These are phyloP conservation scores for Peromyscus eremicus DNA, from an alignment of 2,797 vertebrate species.

Conservation along the genomic window DNA sequence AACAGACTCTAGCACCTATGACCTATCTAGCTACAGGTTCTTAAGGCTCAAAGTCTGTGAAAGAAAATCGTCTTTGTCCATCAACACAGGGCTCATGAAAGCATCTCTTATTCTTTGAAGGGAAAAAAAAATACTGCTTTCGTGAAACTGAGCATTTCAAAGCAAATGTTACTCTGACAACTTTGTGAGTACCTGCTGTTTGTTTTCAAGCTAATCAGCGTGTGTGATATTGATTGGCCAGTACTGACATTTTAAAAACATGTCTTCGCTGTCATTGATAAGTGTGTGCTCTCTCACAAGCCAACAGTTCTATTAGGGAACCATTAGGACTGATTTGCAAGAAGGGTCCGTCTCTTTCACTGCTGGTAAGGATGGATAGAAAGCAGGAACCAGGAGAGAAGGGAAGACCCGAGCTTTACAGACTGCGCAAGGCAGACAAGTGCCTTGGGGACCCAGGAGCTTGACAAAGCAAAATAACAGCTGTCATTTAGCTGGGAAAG, in stretches of 20 bases:
- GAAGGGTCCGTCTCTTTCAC: not conserved
- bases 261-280: slow-evolving; percentile 5
- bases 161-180: not conserved
- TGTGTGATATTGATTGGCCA: not conserved
- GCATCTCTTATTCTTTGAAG: slow-evolving; percentile 11
- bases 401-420: not conserved
- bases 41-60: slow-evolving; percentile 58
- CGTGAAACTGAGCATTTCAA: not conserved
- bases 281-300: slow-evolving; percentile 41
- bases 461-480: not conserved
- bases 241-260: slow-evolving; percentile 40
- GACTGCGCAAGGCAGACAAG: slow-evolving; percentile 7
- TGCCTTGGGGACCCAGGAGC: not conserved
- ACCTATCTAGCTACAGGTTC: not conserved
- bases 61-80: slow-evolving; percentile 17
- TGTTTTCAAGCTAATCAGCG: slow-evolving; percentile 34
- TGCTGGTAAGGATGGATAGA: not conserved
- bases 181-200: slow-evolving; percentile 36
- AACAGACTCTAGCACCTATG: not conserved
- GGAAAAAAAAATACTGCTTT: not conserved
- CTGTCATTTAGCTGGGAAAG: slow-evolving; percentile 26
- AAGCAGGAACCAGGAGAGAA: not conserved
- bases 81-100: not conserved
- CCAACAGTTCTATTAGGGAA: not conserved
- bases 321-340: slow-evolving; percentile 47